These are phyloP conservation scores for Centropristis striata DNA, from an alignment of 2,113 vertebrate genomes.

Conservation along the genomic window DNA sequence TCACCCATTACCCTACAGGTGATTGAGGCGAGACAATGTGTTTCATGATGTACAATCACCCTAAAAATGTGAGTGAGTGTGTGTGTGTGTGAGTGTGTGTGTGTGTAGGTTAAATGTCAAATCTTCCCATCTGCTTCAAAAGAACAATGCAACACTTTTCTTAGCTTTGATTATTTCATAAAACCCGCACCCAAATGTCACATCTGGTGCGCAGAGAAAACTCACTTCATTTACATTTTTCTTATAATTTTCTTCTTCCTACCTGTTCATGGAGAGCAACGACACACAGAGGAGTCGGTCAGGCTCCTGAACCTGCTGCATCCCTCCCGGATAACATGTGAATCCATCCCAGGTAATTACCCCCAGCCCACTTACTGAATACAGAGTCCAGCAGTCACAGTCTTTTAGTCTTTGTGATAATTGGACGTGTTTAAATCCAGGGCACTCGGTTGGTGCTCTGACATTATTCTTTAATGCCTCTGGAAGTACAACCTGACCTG, in stretches of 20 bases:
- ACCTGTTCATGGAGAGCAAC: too few relatives aligned
- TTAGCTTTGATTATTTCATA: constrained; percentile 2
- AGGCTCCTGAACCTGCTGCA: background rate
- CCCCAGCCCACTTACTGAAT: constrained; percentile 6
- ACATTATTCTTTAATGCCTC: background rate
- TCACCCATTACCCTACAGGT: too few relatives aligned
- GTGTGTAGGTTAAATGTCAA: constrained; percentile 20
- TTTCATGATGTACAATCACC: too few relatives aligned
- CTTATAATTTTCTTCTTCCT: background rate
- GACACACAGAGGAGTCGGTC: background rate
- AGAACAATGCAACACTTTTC: constrained; percentile 2
- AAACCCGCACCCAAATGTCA: background rate
- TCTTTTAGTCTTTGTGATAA: background rate
- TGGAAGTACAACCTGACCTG: too few relatives aligned
- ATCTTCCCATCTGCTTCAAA: constrained; percentile 1
- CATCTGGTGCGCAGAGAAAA: background rate
- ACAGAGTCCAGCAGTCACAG: background rate
- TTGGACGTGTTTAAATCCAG: constrained; percentile 19
- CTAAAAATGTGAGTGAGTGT: too few relatives aligned
- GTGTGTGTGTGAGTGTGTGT: background rate
- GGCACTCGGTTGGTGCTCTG: background rate
- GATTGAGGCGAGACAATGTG: too few relatives aligned
- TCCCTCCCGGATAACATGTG: background rate
- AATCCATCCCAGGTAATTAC: constrained; percentile 14
- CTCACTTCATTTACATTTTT: background rate